Evolutionary conservation across 2,113 vertebrate species (phyloP), one percentile per base, ranked within the genome.

Genomic region (Cyprinodon brontotheroides): DNA sequence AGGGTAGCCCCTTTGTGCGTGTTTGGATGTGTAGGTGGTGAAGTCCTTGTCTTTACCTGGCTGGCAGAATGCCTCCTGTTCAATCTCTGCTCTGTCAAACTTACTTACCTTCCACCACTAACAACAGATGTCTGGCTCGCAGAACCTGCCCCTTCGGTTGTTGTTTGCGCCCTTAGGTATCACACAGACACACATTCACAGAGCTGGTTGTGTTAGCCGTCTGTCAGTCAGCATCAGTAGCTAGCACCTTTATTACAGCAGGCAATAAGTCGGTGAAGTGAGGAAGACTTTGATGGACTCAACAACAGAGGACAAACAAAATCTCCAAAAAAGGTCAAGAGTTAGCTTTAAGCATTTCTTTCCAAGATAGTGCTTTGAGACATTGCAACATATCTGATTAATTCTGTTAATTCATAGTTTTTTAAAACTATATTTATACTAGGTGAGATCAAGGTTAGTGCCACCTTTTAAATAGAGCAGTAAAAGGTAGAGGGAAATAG

Each of bases 31-130:
- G 53, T 41, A 69, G 57, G 63, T 53, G 68, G 50, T 80, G 80
- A 72, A 67, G 78, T 81, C 61, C 77, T 75, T 79, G 71, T 80
- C 79, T 84, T 89, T 77, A 87, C 77, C 81, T 80, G 78, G 74
- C 78, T 91, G 89, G 89, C 89, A 88, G 89, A 89, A 89, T 89
- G 78, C 89, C 92, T 92, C 89, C 87, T 92, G 87, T 93, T 93
- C 87, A 89, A 93, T 93, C 90, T 89, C 85, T 91, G 84, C 79
- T 89, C 89, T 93, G 91, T 93, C 92, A 93, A 92, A 93, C 87
- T 90, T 89, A 89, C 85, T 92, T 90, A 92, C 76, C 86, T 86
- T 88, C 82, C 82, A 89, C 89, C 77, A 85, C 89, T 90, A 89
- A 89, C 89, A 93, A 84, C 90, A 89, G 90, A 93, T 90, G 92